phyloP scores from a whole-genome alignment of 1,140 invertebrate genomes.

The Drosophila varians region DNA sequence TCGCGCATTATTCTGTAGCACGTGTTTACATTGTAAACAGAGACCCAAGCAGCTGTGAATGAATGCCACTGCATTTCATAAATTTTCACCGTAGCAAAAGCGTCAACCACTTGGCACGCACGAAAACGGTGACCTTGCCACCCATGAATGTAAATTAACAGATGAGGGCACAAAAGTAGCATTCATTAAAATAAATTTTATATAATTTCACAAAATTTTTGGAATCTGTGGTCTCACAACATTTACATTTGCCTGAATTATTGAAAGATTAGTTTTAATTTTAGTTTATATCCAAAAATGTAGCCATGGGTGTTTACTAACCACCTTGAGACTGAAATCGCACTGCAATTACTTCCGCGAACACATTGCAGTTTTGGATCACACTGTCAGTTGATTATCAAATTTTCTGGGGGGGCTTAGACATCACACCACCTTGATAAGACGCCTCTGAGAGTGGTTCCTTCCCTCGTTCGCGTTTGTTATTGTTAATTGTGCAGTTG shows the following conservation, averaged over 20 bases:
- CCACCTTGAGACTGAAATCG: constrained; percentile 20
- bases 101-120: constrained; percentile 50
- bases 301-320: background rate
- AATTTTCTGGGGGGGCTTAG: constrained; percentile 7
- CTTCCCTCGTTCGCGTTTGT: background rate
- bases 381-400: constrained; percentile 30
- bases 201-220: too few relatives aligned
- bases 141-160: constrained; percentile 32
- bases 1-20: constrained; percentile 18
- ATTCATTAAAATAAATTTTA: background rate
- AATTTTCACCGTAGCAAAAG: constrained; percentile 21
- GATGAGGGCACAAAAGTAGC: background rate
- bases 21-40: constrained; percentile 55
- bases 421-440: constrained; percentile 28
- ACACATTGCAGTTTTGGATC: constrained; percentile 25
- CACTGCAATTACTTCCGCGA: constrained; percentile 30
- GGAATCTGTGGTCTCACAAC: too few relatives aligned
- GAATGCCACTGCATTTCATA: constrained; percentile 29
- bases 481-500: constrained; percentile 20
- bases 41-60: constrained; percentile 37
- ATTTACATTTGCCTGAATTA: too few relatives aligned
- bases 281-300: background rate
- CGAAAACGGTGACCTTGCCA: constrained; percentile 43
- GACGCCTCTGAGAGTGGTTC: background rate
- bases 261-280: too few relatives aligned